Conservation (phyloP, 2,113 vertebrate genomes). For the Chaenogobius annularis region DNA sequence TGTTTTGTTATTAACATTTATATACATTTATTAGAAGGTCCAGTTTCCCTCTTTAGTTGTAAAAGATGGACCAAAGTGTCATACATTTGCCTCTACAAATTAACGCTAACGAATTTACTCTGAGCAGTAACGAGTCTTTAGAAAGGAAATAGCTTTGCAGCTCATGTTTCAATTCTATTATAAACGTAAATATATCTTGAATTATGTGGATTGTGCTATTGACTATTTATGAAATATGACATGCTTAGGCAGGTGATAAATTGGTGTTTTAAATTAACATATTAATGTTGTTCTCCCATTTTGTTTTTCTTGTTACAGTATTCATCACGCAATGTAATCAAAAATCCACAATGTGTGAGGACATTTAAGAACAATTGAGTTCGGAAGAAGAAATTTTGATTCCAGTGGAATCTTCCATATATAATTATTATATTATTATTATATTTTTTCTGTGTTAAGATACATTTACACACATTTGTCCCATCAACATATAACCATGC, state of each 20-base stretch:
- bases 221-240: neutral
- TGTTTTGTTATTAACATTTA: constrained; percentile 52
- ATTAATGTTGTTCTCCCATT: constrained; percentile 19
- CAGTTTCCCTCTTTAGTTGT: neutral
- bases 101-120: neutral
- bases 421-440: constrained; percentile 70
- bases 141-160: neutral
- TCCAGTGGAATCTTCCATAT: constrained; percentile 99
- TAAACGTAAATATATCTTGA: neutral
- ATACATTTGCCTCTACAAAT: neutral
- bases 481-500: constrained; percentile 87
- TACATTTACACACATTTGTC: constrained; percentile 71
- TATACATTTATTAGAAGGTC: neutral
- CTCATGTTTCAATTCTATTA: neutral
- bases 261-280: neutral
- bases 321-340: constrained; percentile 96
- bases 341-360: constrained; percentile 92
- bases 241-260: neutral
- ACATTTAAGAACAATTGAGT: constrained; percentile 86
- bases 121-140: neutral
- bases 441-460: constrained; percentile 78
- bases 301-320: constrained; percentile 79
- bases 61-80: neutral
- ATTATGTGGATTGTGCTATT: neutral
- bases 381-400: constrained; percentile 85